Evolutionary conservation across 1,140 invertebrate species (phyloP).

Genomic region (Heliconius hewitsoni): DNA sequence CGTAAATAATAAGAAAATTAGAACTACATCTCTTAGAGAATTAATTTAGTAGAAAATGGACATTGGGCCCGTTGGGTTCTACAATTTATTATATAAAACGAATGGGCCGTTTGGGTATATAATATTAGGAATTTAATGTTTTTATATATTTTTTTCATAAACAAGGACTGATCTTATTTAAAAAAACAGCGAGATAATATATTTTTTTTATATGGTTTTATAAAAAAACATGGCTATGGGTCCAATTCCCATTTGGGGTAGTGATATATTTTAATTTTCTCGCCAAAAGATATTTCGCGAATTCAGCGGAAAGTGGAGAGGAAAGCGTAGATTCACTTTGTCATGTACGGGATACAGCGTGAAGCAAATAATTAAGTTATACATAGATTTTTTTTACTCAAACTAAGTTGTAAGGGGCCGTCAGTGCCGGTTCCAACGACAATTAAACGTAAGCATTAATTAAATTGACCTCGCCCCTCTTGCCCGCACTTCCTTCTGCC

Average conservation of each 20-base stretch:
- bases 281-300: no score
- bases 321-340: no score
- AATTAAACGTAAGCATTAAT: slow-evolving; percentile 79
- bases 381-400: slow-evolving; percentile 18
- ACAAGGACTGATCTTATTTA: no score
- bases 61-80: slow-evolving; percentile 15
- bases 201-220: no score
- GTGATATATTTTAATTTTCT: no score
- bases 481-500: slow-evolving; percentile 52
- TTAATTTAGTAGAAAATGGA: slow-evolving; percentile 44
- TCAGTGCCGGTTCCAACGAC: slow-evolving; percentile 63
- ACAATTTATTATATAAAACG: slow-evolving; percentile 7
- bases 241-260: no score
- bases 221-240: no score
- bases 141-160: background rate
- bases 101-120: background rate
- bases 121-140: background rate
- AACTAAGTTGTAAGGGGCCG: slow-evolving; percentile 39
- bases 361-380: background rate
- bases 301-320: no score
- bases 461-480: slow-evolving; percentile 60
- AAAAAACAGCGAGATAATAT: no score
- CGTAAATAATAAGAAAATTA: slow-evolving; percentile 66
- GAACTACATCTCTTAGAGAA: slow-evolving; percentile 40
- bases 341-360: no score